Evolutionary conservation across 2,113 vertebrate species (phyloP), one percentile per base, ranked within the genome.

Genomic region (Paramisgurnus dabryanus): DNA sequence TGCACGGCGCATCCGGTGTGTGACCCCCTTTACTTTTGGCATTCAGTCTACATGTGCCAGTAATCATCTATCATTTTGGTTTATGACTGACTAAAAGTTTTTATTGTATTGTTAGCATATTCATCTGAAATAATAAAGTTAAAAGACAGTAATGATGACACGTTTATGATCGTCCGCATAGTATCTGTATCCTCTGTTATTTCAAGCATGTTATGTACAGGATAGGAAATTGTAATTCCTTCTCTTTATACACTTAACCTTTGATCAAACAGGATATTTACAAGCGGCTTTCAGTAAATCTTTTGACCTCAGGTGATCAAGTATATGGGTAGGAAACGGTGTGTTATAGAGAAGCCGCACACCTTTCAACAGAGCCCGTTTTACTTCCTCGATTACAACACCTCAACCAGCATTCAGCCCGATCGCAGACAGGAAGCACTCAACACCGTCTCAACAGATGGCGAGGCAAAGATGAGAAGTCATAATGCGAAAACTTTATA

Each of bases 381-480:
- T 45, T 39, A 12, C 45, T 15, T 67, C 75, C 70, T 78, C 68
- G 53, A 39, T 78, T 53, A 61, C 22, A 11, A 45, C 63, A 67
- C 78, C 81, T 65, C 47, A 74, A 50, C 40, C 47, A 63, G 17
- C 10, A 6, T 67, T 43, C 55, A 53, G 11, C 68, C 40, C 68
- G 39, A 41, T 80, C 22, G 34, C 13, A 65, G 73, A 66, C 73
- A 86, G 78, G 80, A 86, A 84, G 41, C 83, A 61, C 82, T 84
- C 58, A 43, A 69, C 50, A 61, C 73, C 80, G 77, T 80, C 63
- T 65, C 80, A 82, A 80, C 78, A 86, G 67, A 77, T 63, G 76
- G 47, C 49, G 18, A 64, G 57, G n/a, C 69, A 4, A 50, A 13
- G 47, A 60, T 72, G 55, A 47, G 41, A 41, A 79, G 70, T 66